These are phyloP conservation scores for Brachirus orientalis DNA, from an alignment of 2,113 vertebrate genomes.

Conservation along the genomic window DNA sequence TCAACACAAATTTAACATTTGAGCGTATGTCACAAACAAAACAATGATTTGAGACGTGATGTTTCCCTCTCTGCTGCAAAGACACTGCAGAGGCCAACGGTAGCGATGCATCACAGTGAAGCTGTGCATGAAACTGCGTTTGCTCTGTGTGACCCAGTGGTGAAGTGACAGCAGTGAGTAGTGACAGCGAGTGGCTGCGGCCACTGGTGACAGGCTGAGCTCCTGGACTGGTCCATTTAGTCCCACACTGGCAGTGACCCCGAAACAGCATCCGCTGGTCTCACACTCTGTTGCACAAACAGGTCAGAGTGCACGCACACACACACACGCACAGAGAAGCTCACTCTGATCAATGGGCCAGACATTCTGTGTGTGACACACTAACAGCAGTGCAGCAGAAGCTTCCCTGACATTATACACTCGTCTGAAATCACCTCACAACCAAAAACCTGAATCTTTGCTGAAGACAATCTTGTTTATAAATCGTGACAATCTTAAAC, in stretches of 20 bases:
- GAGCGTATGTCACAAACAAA: too few relatives aligned
- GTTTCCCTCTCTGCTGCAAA: not conserved
- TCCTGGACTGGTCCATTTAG: constrained; percentile 75
- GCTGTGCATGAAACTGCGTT: constrained; percentile 21
- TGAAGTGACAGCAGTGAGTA: constrained; percentile 56
- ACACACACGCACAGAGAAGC: constrained; percentile 45
- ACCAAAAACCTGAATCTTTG: not conserved
- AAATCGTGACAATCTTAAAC: too few relatives aligned
- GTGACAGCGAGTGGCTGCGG: constrained; percentile 60
- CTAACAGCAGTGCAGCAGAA: constrained; percentile 34
- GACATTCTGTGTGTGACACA: constrained; percentile 58
- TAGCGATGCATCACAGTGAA: constrained; percentile 61
- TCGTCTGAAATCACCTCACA: constrained; percentile 17
- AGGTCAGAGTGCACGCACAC: constrained; percentile 67
- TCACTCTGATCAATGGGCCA: constrained; percentile 68
- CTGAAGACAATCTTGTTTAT: too few relatives aligned
- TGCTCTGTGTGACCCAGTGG: constrained; percentile 46
- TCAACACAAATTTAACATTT: too few relatives aligned
- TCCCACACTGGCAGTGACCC: constrained; percentile 74
- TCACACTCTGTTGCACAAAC: constrained; percentile 79
- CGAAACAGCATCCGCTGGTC: constrained; percentile 75
- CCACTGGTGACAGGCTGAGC: constrained; percentile 43
- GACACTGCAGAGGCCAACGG: constrained; percentile 35
- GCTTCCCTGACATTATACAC: constrained; percentile 44
- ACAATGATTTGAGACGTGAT: too few relatives aligned